Base-by-base conservation (phyloP, 2,797 vertebrate species). In the Thamnophis elegans region DNA sequence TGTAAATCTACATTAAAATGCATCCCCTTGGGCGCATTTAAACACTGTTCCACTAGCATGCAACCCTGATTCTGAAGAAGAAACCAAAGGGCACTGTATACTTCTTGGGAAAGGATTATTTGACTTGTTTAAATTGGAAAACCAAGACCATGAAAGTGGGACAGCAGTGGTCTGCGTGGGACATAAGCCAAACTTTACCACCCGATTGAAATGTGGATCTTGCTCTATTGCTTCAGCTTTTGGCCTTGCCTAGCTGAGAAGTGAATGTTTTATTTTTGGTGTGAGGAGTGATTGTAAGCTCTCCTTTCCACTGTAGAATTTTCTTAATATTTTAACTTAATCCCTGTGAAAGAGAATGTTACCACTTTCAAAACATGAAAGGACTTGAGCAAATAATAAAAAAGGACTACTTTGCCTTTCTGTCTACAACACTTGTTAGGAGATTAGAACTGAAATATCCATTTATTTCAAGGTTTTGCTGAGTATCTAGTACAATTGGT, bases 391-490 rank as follows among this genome's bases (percentile, higher is more conserved):
- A 89, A 68, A 90, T 55, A 13, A 93, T 56, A 53, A 93, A 73
- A 73, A 87, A 92, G 89, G 85, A 16, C 91, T 95, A 95, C 62
- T 86, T 94, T 16, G 62, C 60, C 55, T 14, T 94, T 92, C 95
- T 94, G 93, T 94, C 94, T 96, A 96, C 96, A 96, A 94, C 94
- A 36, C 96, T 95, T 94, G n/a, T 95, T 96, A 92, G 94, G 97
- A 96, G 95, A 93, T 58, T 60, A 94, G 93, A 94, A 36, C 92
- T 95, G 94, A 91, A 94, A 92, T 95, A 95, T 94, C 82, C 0
- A 93, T 96, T 95, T 93, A 94, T 95, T 95, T 96, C 73, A 87
- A 60, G 36, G 54, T 95, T 95, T 91, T 96, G 93, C 93, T 92
- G 93, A 94, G 92, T 93, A 95, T 94, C 92, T 93, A 93, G 85